Conservation (phyloP, 2,113 vertebrate species). For the Scomber colias region DNA sequence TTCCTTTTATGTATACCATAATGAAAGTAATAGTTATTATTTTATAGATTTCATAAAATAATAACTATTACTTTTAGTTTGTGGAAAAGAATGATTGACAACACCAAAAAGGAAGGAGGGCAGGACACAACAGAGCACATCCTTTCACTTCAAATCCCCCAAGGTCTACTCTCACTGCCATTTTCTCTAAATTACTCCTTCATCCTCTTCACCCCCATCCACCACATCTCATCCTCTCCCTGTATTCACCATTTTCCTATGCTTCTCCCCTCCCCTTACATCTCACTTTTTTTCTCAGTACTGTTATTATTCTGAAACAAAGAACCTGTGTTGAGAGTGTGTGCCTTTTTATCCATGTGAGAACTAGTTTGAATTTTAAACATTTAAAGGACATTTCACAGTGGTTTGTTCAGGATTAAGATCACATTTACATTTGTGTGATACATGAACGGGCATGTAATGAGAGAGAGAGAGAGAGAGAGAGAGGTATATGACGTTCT, state of each 20-base stretch:
- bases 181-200: conserved; percentile 39
- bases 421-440: neutral
- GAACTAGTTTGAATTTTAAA: conserved; percentile 6
- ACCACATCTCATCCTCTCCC: conserved; percentile 2
- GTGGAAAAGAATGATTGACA: neutral
- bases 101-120: neutral
- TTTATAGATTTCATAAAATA: too few relatives aligned
- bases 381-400: neutral
- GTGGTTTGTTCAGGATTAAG: neutral
- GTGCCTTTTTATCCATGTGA: neutral
- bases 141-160: conserved; percentile 11
- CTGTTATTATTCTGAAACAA: conserved; percentile 37
- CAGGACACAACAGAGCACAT: neutral
- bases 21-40: too few relatives aligned
- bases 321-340: conserved; percentile 9
- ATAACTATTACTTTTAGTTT: neutral
- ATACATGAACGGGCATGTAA: neutral
- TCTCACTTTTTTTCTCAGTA: conserved; percentile 14
- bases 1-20: neutral
- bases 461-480: neutral
- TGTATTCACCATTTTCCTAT: conserved; percentile 29
- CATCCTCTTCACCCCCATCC: neutral
- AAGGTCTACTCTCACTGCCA: conserved; percentile 17
- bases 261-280: conserved; percentile 3
- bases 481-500: neutral